phyloP scores from a whole-genome alignment of 2,888 invertebrate genomes.

The Amorpha juglandis region DNA sequence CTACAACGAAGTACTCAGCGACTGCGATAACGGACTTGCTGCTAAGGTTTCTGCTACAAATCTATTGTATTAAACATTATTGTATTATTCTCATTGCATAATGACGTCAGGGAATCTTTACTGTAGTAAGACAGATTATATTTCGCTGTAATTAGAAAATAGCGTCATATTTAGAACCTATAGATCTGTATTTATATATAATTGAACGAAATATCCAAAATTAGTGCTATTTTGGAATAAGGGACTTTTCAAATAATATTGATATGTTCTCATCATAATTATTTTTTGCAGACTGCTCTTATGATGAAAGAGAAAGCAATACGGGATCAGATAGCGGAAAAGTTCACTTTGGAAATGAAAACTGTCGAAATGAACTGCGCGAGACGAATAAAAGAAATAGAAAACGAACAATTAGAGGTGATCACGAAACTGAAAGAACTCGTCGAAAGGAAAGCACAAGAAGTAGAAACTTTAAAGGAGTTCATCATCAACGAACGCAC shows the following conservation, averaged over 20 bases:
- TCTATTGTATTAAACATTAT: too few species aligned
- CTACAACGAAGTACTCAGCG: constrained; percentile 59
- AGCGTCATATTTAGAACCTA: too few species aligned
- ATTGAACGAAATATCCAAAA: too few species aligned
- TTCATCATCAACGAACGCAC: constrained; percentile 79
- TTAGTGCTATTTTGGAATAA: too few species aligned
- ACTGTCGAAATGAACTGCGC: constrained; percentile 82
- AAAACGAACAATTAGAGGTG: constrained; percentile 75
- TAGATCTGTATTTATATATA: neutral
- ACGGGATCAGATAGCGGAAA: constrained; percentile 87
- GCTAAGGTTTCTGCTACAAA: constrained; percentile 61
- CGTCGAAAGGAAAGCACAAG: constrained; percentile 79
- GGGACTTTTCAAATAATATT: too few species aligned
- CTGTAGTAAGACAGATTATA: too few species aligned
- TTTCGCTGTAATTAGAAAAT: too few species aligned
- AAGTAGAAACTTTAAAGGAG: constrained; percentile 79
- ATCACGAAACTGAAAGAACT: constrained; percentile 77
- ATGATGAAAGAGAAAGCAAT: constrained; percentile 84
- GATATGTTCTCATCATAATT: too few species aligned
- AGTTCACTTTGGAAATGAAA: constrained; percentile 86
- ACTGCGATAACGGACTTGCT: constrained; percentile 61
- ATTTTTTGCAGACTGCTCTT: constrained; percentile 71
- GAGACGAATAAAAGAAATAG: constrained; percentile 76
- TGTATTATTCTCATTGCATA: too few species aligned
- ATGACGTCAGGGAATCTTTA: too few species aligned